These are phyloP conservation scores for Diplosoma virens DNA, from an alignment of 23 tunicate genomes.

Conservation along the genomic window DNA sequence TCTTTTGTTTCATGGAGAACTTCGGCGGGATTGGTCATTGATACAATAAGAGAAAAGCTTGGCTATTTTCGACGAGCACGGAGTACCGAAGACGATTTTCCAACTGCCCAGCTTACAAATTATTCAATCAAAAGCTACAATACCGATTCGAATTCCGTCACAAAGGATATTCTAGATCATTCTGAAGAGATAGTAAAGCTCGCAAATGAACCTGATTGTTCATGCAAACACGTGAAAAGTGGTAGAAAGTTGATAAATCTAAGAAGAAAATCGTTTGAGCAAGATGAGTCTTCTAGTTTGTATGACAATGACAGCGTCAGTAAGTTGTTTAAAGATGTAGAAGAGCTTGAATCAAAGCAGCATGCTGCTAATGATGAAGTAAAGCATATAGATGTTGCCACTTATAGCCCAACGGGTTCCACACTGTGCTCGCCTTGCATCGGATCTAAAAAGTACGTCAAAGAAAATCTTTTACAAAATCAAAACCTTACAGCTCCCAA, in stretches of 20 bases:
- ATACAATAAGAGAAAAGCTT: slow-evolving; percentile 27
- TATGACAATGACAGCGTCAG: slow-evolving; percentile 7
- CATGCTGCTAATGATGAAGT: neutral
- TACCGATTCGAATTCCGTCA: neutral
- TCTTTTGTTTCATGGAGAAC: slow-evolving; percentile 23
- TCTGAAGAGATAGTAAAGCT: too few species aligned
- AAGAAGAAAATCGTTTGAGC: too few species aligned
- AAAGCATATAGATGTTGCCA: neutral
- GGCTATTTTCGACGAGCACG: slow-evolving; percentile 27
- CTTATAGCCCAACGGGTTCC: neutral
- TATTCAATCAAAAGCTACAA: too few species aligned
- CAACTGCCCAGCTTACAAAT: too few species aligned
- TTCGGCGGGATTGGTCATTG: slow-evolving; percentile 33
- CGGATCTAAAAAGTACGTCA: neutral
- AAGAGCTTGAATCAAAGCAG: neutral
- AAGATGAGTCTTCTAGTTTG: neutral
- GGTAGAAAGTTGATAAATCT: too few species aligned
- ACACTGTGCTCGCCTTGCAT: slow-evolving; percentile 12
- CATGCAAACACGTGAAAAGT: too few species aligned
- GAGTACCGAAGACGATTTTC: slow-evolving; percentile 16
- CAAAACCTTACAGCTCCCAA: neutral
- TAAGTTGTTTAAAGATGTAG: neutral
- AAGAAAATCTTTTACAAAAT: too few species aligned
- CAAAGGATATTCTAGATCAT: too few species aligned
- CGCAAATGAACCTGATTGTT: too few species aligned